These are phyloP conservation scores for Micropoecilia bifurca DNA, from an alignment of 2,797 vertebrate genomes.

Conservation along the genomic window DNA sequence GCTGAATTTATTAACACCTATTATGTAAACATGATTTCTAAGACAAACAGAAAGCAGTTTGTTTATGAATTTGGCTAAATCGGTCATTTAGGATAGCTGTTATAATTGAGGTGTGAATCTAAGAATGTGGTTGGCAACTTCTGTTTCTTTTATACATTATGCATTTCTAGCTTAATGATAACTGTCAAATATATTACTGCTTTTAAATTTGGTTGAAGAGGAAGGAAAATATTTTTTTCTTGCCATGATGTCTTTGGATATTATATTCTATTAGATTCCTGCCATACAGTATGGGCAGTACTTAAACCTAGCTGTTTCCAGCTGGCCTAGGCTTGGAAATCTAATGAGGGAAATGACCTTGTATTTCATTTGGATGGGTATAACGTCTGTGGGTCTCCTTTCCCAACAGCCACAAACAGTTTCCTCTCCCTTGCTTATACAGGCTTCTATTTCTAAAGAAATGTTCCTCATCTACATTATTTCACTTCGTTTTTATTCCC, in stretches of 20 bases:
- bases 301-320: constrained; percentile 63
- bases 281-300: constrained; percentile 56
- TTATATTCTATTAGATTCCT: constrained; percentile 68
- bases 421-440: constrained; percentile 8
- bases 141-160: constrained; percentile 20
- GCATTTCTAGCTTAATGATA: constrained; percentile 35
- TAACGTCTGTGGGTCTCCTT: constrained; percentile 40
- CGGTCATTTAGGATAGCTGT: constrained; percentile 16
- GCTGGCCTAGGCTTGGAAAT: constrained; percentile 49
- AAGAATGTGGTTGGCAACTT: constrained; percentile 30
- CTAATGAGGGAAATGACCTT: constrained; percentile 73
- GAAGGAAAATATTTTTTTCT: constrained; percentile 61
- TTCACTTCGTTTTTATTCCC: constrained; percentile 24
- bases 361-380: constrained; percentile 58
- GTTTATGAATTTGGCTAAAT: constrained; percentile 5
- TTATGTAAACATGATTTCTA: constrained; percentile 32
- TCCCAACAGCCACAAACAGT: not conserved
- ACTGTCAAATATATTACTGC: constrained; percentile 46
- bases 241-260: constrained; percentile 63
- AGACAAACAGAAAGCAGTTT: constrained; percentile 19
- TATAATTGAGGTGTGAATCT: constrained; percentile 34
- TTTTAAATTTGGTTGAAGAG: constrained; percentile 59
- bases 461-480: constrained; percentile 25
- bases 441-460: constrained; percentile 47
- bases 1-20: constrained; percentile 40